A percentile compares a stretch with the other conserved stretches of the same genome.
Conservation (phyloP, 1,140 invertebrate species). For the Polypedilum vanderplanki region DNA sequence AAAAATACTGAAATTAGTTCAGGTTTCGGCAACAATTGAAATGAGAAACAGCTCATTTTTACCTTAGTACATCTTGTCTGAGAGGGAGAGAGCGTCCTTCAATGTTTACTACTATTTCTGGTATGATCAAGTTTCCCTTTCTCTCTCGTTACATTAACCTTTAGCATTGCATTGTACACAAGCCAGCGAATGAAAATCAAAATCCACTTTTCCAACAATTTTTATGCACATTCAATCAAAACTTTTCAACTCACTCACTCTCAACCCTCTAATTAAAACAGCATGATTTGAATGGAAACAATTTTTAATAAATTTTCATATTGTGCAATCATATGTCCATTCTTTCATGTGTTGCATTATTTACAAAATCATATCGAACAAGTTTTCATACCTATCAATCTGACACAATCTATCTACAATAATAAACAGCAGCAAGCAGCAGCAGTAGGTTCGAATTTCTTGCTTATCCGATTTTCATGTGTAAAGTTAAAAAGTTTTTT, state of each 20-base stretch:
- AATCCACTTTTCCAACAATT: neutral
- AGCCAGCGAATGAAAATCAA: neutral
- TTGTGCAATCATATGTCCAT: neutral
- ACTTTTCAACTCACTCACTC: neutral
- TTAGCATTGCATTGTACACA: neutral
- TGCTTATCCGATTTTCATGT: neutral
- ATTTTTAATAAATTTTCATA: slow-evolving; percentile 5
- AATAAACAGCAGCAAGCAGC: neutral
- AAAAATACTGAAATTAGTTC: slow-evolving; percentile 1
- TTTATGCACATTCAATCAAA: slow-evolving; percentile 19
- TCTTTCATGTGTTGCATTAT: neutral
- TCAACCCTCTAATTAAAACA: slow-evolving; percentile 8
- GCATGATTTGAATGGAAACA: neutral
- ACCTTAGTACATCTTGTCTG: neutral
- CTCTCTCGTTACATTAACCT: neutral
- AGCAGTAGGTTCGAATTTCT: neutral
- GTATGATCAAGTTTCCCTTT: neutral
- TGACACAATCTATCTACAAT: neutral
- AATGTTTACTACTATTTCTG: neutral
- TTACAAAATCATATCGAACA: neutral
- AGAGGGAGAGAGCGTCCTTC: neutral
- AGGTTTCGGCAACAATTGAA: slow-evolving; percentile 6
- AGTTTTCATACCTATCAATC: neutral
- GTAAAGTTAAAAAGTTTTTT: neutral
- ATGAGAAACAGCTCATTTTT: slow-evolving; percentile 6